phyloP scores from a whole-genome alignment of 2,888 invertebrate species.

The Drosophila colorata region DNA sequence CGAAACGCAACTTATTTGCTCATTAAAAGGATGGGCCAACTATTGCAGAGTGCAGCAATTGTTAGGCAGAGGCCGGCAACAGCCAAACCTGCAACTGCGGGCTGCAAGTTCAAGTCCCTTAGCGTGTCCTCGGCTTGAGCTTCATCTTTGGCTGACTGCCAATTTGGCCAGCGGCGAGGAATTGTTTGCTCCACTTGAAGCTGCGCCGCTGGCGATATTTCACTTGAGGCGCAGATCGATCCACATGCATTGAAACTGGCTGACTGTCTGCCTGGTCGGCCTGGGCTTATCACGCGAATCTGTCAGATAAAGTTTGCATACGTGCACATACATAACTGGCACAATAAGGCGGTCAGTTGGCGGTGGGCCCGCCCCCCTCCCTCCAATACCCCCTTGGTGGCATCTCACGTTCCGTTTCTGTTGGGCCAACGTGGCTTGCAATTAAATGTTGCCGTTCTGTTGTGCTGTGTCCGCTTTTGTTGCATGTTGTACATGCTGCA shows the following conservation, averaged over 20 bases:
- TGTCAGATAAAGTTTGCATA: slow-evolving; percentile 78
- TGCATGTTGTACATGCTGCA: slow-evolving; percentile 62
- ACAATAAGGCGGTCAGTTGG: slow-evolving; percentile 53
- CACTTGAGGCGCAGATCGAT: slow-evolving; percentile 70
- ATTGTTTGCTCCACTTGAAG: slow-evolving; percentile 50
- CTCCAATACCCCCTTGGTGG: slow-evolving; percentile 1
- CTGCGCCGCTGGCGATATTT: slow-evolving; percentile 68
- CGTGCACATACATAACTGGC: slow-evolving; percentile 67
- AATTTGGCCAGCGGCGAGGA: slow-evolving; percentile 60
- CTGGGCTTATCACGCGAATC: slow-evolving; percentile 75
- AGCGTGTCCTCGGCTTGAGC: slow-evolving; percentile 45
- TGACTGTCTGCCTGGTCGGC: slow-evolving; percentile 3
- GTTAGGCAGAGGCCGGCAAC: slow-evolving; percentile 42
- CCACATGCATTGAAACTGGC: slow-evolving; percentile 35
- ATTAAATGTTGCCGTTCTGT: slow-evolving; percentile 61
- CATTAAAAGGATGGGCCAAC: slow-evolving; percentile 60
- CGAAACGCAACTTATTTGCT: slow-evolving; percentile 66
- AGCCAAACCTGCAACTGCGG: slow-evolving; percentile 5
- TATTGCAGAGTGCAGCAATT: slow-evolving; percentile 53
- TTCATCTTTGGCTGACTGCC: slow-evolving; percentile 46
- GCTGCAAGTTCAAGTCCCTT: slow-evolving; percentile 43
- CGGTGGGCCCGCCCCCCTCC: neutral
- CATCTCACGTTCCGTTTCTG: slow-evolving; percentile 55
- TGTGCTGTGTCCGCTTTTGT: slow-evolving; percentile 46
- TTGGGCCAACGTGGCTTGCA: slow-evolving; percentile 74